Evolutionary conservation across 2,797 vertebrate species (phyloP).

Genomic region (Gorsachius magnificus): DNA sequence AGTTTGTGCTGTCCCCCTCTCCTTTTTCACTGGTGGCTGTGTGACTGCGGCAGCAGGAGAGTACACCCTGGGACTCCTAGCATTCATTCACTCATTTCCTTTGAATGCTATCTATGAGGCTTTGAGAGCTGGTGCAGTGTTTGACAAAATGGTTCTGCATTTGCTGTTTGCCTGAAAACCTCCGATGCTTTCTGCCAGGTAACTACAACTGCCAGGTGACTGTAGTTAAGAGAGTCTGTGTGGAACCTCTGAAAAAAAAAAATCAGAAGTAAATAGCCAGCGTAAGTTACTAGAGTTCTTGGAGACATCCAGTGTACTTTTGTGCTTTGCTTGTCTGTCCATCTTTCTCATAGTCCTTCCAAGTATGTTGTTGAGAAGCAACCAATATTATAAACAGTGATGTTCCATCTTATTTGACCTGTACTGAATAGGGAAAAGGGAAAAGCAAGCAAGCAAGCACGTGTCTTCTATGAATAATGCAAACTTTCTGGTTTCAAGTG

Average conservation of each 20-base stretch:
- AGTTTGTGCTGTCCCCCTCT: not conserved
- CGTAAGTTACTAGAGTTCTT: not conserved
- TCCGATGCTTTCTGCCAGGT: not conserved
- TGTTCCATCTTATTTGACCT: not conserved
- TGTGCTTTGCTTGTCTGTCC: not conserved
- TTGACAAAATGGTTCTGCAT: not conserved
- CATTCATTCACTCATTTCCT: not conserved
- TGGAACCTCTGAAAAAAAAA: not conserved
- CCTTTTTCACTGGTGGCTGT: not conserved
- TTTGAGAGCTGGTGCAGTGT: not conserved
- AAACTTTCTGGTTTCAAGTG: constrained; percentile 14
- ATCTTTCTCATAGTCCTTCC: not conserved
- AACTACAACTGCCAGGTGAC: not conserved
- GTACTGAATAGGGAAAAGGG: not conserved
- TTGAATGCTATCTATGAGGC: fast-evolving
- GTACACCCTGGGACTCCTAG: not conserved
- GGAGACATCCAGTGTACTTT: too few species aligned
- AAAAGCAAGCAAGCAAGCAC: not conserved
- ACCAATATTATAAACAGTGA: not conserved
- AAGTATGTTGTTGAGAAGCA: not conserved
- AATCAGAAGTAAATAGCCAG: not conserved
- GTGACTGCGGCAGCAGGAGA: not conserved
- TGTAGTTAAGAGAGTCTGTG: not conserved
- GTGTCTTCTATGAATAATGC: constrained; percentile 11
- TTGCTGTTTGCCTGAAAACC: not conserved